A percentile compares a stretch with the other conserved stretches of the same genome.
phyloP scores from a whole-genome alignment of 2,113 vertebrate genomes.

The Paradoxurus hermaphroditus region DNA sequence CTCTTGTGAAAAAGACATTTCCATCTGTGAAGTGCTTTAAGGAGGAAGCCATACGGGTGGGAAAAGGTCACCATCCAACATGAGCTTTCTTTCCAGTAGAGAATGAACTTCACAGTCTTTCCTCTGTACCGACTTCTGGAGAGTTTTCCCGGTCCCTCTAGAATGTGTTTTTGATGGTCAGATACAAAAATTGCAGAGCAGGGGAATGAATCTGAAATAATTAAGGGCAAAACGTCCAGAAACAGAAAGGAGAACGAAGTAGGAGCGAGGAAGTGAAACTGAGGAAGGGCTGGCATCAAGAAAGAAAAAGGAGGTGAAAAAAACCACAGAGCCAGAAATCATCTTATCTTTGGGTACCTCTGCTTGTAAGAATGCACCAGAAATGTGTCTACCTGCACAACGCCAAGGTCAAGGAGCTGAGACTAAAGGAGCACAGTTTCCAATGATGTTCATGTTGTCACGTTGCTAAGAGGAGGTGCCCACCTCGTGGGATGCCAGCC shows the following conservation, averaged over 20 bases:
- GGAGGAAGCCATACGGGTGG: background rate
- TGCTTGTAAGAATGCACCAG: background rate
- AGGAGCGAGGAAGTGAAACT: conserved; percentile 51
- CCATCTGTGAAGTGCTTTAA: background rate
- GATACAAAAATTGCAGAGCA: background rate
- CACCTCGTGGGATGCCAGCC: background rate
- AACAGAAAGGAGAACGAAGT: conserved; percentile 55
- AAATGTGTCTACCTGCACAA: background rate
- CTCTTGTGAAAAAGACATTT: background rate
- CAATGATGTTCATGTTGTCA: background rate
- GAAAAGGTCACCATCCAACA: background rate
- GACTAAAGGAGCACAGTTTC: background rate
- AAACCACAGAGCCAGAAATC: conserved; percentile 27
- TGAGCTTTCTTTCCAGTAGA: background rate
- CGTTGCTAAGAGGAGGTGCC: background rate
- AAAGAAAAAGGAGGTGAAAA: background rate
- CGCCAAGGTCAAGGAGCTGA: no score
- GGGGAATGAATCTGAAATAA: background rate
- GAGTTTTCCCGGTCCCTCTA: background rate
- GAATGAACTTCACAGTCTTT: background rate
- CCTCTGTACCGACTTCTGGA: background rate
- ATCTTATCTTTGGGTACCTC: background rate
- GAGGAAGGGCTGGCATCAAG: background rate
- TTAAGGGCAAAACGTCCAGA: background rate
- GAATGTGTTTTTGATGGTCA: background rate